Conservation (phyloP, 2,888 invertebrate species). For the Kuschelorhynchus macadamiae region DNA sequence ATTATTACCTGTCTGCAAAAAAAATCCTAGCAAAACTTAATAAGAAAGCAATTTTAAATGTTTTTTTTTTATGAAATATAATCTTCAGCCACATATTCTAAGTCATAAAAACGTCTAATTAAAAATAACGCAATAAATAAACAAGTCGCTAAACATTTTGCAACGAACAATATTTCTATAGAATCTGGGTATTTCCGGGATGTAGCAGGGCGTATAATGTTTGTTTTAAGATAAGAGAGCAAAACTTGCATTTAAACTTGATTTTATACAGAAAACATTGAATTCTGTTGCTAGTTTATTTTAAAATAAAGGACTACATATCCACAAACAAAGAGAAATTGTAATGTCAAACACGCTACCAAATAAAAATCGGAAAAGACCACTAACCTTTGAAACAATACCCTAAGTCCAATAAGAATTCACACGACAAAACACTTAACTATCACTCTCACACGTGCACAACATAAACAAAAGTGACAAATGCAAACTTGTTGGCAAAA, state of each 20-base stretch:
- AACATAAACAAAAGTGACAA: slow-evolving; percentile 33
- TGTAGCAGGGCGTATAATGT: slow-evolving; percentile 15
- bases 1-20: no score
- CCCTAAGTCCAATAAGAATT: not conserved
- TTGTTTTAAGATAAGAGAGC: slow-evolving; percentile 12
- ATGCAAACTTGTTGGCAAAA: slow-evolving; percentile 9
- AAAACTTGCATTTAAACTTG: slow-evolving; percentile 1
- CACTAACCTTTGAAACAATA: slow-evolving; percentile 29
- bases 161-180: slow-evolving; percentile 1
- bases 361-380: slow-evolving; percentile 16
- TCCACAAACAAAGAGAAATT: slow-evolving; percentile 20
- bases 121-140: no score
- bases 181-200: slow-evolving; percentile 27
- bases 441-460: slow-evolving; percentile 25
- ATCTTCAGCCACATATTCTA: no score
- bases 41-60: no score
- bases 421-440: slow-evolving; percentile 11
- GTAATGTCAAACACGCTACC: slow-evolving; percentile 3
- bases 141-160: not conserved
- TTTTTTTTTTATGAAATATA: no score
- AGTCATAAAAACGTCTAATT: no score
- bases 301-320: slow-evolving; percentile 9
- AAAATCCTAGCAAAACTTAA: no score
- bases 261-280: not conserved
- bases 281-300: not conserved